These are phyloP conservation scores for Distichodus sexfasciatus DNA, from an alignment of 2,797 vertebrate species.

Conservation along the genomic window DNA sequence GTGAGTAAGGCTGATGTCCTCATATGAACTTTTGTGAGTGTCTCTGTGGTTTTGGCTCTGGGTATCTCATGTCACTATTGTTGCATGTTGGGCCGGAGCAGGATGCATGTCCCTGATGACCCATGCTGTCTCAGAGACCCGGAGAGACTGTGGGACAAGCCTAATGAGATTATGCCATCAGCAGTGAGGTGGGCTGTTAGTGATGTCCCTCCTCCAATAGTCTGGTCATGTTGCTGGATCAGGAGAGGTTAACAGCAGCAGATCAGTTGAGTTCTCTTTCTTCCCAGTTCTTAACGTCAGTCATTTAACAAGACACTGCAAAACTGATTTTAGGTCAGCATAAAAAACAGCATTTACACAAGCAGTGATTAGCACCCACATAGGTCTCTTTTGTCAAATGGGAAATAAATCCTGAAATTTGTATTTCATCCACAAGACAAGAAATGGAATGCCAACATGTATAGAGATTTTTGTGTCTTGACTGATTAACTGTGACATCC, in stretches of 20 bases:
- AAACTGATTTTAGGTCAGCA: neutral
- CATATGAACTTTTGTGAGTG: neutral
- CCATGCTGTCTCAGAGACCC: conserved; percentile 34
- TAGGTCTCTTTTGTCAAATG: neutral
- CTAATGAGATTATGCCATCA: conserved; percentile 69
- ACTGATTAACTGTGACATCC: neutral
- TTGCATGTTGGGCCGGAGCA: neutral
- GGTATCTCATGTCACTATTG: conserved; percentile 25
- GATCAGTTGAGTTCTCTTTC: conserved; percentile 57
- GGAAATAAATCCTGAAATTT: neutral
- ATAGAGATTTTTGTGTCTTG: neutral
- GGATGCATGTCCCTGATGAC: conserved; percentile 58
- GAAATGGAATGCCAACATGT: neutral
- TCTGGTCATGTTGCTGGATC: conserved; percentile 68
- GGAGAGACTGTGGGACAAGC: conserved; percentile 62
- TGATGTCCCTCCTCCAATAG: conserved; percentile 64
- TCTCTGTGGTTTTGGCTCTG: conserved; percentile 14
- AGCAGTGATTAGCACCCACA: neutral
- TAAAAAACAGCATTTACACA: neutral
- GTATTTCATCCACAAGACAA: neutral
- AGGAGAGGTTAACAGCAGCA: conserved; percentile 56
- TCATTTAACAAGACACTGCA: neutral
- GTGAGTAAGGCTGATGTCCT: conserved; percentile 3
- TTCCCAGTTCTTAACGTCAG: conserved; percentile 16
- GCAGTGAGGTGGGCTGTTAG: conserved; percentile 60